Evolutionary conservation across 2,888 invertebrate genomes (phyloP), one percentile per base, ranked within the genome.

Genomic region (Nasonia oneida): DNA sequence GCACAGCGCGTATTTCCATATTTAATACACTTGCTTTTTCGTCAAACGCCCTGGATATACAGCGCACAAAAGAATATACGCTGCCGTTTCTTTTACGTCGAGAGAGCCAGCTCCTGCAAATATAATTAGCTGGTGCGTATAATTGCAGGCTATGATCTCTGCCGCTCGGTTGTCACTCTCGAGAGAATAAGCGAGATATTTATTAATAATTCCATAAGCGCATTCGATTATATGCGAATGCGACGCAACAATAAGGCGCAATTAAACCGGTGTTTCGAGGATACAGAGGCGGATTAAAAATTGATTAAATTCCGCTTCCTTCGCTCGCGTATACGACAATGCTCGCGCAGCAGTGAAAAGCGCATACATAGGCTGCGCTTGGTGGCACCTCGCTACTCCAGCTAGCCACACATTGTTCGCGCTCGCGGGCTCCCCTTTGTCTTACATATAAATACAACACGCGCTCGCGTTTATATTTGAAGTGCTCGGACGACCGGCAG

Each of bases 381-480:
- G 76, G 23, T 29, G 15, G 50, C 14, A 33, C 33, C 57, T 10
- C 5, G 57, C 39, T 37, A 15, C 29, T 29, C 29, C 50, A 14
- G 53, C 57, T 37, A 57, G 57, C 18, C 33, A 29, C 42, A 18
- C 81, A 74, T 74, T 81, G 81, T 85, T 81, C 74, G 33, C 64
- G 14, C 64, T 15, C 71, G 37, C n/a, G 47, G 47, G 5, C 33
- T 23, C 39, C 75, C 37, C 23, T 85, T 85, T 82, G 85, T 82
- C 85, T 79, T 78, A 77, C 10, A 42, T 29, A 67, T 81, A 85
- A 81, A 81, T 81, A 78, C 81, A 74, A 74, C 81, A 53, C 15
- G 74, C 64, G 61, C 81, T 23, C 53, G 70, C 79, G 71, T 57
- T 23, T 57, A 57, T 79, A 29, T 77, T 71, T 67, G 70, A 76